Conservation (phyloP, 1,140 invertebrate genomes). For the Magallana gigas region DNA sequence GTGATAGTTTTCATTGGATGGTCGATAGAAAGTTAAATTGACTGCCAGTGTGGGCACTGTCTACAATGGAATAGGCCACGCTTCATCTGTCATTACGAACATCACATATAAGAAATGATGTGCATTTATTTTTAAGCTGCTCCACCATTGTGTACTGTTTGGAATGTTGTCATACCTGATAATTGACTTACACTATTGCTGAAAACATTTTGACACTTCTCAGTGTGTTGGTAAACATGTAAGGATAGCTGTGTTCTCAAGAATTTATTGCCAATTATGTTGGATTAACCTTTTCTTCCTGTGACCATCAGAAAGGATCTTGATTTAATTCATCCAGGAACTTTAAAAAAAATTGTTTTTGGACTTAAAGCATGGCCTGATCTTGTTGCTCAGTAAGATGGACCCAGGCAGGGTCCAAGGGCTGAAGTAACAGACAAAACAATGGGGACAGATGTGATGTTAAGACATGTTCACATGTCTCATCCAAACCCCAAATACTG, state of each 20-base stretch:
- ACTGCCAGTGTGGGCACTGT: background rate
- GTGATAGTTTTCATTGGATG: constrained; percentile 46
- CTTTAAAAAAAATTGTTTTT: background rate
- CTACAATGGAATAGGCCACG: background rate
- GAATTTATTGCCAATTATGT: background rate
- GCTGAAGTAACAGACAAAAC: background rate
- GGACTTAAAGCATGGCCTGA: background rate
- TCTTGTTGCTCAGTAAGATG: constrained; percentile 6
- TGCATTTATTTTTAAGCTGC: background rate
- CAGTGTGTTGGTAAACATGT: background rate
- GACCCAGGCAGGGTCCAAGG: background rate
- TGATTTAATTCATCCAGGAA: background rate
- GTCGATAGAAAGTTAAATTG: constrained; percentile 27
- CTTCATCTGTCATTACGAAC: constrained; percentile 4
- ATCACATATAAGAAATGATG: constrained; percentile 31
- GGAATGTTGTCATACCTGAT: constrained; percentile 17
- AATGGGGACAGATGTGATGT: constrained; percentile 46
- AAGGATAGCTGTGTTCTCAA: background rate
- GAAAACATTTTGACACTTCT: background rate
- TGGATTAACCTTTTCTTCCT: background rate
- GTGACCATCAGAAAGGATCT: background rate
- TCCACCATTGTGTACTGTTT: background rate
- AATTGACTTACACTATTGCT: constrained; percentile 9
- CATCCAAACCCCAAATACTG: constrained; percentile 39
- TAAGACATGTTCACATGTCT: constrained; percentile 51